A percentile compares a stretch with the other conserved stretches of the same genome.
phyloP scores from a whole-genome alignment of 2,113 vertebrate species.

The Tenrec ecaudatus region DNA sequence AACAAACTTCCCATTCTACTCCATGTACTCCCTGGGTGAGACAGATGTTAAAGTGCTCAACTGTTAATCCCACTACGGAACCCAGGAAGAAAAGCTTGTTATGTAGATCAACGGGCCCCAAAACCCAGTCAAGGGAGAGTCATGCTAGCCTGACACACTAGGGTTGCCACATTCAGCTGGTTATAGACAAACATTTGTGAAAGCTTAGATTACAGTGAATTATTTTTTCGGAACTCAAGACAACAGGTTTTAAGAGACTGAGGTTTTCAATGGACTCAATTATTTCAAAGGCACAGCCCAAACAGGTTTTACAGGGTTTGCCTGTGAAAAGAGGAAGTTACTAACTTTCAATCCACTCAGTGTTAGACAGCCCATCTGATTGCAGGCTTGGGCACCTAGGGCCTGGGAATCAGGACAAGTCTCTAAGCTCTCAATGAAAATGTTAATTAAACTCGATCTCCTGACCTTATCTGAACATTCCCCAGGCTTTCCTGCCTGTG shows the following conservation, averaged over 20 bases:
- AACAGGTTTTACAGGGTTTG: conserved; percentile 73
- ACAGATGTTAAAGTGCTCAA: not conserved
- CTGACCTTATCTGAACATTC: conserved; percentile 59
- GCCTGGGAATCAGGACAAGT: conserved; percentile 68
- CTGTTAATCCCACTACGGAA: not conserved
- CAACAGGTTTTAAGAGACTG: conserved; percentile 68
- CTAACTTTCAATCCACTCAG: conserved; percentile 73
- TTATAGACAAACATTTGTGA: conserved; percentile 44
- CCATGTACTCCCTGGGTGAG: conserved; percentile 6
- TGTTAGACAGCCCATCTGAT: conserved; percentile 47
- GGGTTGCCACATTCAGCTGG: not conserved
- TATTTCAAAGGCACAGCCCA: conserved; percentile 67
- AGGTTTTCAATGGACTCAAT: conserved; percentile 56
- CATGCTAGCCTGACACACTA: not conserved
- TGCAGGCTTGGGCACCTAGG: not conserved
- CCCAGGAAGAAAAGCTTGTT: not conserved
- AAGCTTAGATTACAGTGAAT: conserved; percentile 31
- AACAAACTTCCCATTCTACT: not conserved
- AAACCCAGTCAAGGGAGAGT: not conserved
- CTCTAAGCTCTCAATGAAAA: conserved; percentile 60
- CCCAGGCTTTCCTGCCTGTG: conserved; percentile 4
- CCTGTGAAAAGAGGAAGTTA: conserved; percentile 67
- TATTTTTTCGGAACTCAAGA: conserved; percentile 52
- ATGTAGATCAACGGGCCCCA: not conserved
- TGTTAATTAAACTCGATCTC: conserved; percentile 54